Percentiles rank a stretch among this genome's conserved stretches.
These are phyloP conservation scores for Nyctibius grandis DNA, from an alignment of 2,797 vertebrate genomes.

Conservation along the genomic window DNA sequence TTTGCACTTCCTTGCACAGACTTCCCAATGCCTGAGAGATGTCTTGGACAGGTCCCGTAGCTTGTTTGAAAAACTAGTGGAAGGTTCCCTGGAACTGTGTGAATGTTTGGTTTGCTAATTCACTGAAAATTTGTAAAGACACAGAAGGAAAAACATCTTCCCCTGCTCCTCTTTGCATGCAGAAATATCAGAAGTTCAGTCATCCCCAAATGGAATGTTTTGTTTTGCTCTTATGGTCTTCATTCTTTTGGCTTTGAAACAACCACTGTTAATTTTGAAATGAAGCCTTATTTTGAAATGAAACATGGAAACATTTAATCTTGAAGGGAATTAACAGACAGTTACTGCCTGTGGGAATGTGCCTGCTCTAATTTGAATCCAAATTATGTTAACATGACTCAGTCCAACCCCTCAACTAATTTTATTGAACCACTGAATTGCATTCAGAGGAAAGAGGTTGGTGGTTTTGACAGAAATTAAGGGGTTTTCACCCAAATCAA, in stretches of 20 bases:
- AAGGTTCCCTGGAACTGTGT: not conserved
- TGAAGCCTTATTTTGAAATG: not conserved
- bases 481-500: not conserved
- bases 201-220: not conserved
- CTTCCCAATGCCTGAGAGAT: not conserved
- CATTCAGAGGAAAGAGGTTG: not conserved
- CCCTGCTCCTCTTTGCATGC: not conserved
- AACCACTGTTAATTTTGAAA: not conserved
- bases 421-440: not conserved
- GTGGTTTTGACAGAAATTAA: not conserved
- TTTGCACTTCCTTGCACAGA: not conserved
- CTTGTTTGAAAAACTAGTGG: not conserved
- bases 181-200: not conserved
- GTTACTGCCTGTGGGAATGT: not conserved
- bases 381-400: not conserved
- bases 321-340: not conserved
- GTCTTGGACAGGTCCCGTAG: not conserved
- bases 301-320: not conserved
- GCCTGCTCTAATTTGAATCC: not conserved
- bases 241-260: not conserved
- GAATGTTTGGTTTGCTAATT: not conserved
- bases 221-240: not conserved
- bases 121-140: not conserved
- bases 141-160: not conserved
- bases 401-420: not conserved